Evolutionary conservation across 2,113 vertebrate species (phyloP).

Genomic region (Raja brachyura): DNA sequence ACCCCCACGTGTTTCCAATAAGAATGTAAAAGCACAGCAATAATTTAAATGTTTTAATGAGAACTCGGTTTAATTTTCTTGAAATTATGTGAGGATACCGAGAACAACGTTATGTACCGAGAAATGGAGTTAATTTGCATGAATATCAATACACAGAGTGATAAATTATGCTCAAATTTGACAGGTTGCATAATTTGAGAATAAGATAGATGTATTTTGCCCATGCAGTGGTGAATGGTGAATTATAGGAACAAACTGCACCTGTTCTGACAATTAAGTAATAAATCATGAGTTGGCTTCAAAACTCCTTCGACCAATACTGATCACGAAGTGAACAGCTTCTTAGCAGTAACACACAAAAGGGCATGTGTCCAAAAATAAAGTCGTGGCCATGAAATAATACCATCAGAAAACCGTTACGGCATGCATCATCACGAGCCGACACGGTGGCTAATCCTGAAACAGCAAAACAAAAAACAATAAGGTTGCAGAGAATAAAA

Average conservation of each 20-base stretch:
- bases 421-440: background rate
- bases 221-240: background rate
- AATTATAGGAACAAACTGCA: slow-evolving; percentile 25
- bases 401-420: background rate
- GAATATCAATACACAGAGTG: background rate
- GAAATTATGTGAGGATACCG: background rate
- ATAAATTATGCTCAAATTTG: background rate
- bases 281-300: slow-evolving; percentile 11
- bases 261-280: slow-evolving; percentile 25
- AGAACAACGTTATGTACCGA: background rate
- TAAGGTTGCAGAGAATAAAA: background rate
- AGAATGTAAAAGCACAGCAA: slow-evolving; percentile 13
- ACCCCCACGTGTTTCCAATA: background rate
- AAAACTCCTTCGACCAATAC: background rate
- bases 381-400: background rate
- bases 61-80: background rate
- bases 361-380: background rate
- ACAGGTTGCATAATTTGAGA: background rate
- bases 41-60: background rate
- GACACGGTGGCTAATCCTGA: background rate
- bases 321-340: background rate
- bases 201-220: background rate
- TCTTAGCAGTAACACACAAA: background rate
- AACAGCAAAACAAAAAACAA: background rate
- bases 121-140: background rate